Base-by-base conservation (phyloP, 2,888 invertebrate species). In the Orchesella flavescens region DNA sequence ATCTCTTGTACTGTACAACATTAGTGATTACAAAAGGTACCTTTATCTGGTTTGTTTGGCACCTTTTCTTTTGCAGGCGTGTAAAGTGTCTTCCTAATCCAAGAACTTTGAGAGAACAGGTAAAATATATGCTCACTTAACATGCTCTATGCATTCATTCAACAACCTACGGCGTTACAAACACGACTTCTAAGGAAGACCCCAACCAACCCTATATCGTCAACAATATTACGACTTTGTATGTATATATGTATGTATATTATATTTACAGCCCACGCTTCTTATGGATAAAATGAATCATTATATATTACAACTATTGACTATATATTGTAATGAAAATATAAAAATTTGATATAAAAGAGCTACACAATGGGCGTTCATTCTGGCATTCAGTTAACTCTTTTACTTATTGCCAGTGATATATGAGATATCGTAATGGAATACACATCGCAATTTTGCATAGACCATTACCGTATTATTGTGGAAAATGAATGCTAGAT, bases 401-500 rank as follows among this genome's bases (percentile, higher is more conserved):
- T 2, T 12, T 59, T 19, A 59, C 21, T 59, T 12, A 59, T 2
- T 21, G 19, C 55, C 19, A 15, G 10, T 63, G n/a, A 10, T 61
- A 23, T 21, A 61, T 24, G 15, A 61, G 23, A 65, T 44, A 65
- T 65, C 23, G 5, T n/a, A 44, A 44, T 17, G 65, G 24, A 5
- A 61, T 21, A 1, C 49, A 49, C 10, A 49, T 3, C 3, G 17
- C 65, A 44, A 65, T 65, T 24, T 44, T 65, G 43, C 65, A 65
- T 19, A 44, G 44, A n/a, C 44, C 44, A 65, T 65, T 65, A 65
- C 24, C 65, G n/a, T 17, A 44, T 65, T 65, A 63, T 44, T 44
- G 43, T 65, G 65, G 44, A 65, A 65, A 61, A 61, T 61, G 23
- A 23, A 61, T 61, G 61, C 24, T 24, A 61, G 19, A 57, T 17